Conservation (phyloP, 2,888 invertebrate genomes). For the Cantharis lateralis region DNA sequence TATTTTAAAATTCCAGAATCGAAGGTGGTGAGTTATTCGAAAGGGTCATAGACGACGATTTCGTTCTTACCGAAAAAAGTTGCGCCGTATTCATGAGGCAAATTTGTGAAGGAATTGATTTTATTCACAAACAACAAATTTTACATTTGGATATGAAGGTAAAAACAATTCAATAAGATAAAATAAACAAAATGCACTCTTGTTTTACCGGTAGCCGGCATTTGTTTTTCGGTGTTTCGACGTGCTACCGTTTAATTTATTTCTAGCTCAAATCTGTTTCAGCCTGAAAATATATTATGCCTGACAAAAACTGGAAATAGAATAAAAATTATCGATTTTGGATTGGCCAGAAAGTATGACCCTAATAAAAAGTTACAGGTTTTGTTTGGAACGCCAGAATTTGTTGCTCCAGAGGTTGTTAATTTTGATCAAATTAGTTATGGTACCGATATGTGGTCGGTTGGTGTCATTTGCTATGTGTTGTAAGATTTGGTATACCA, state of each 20-base stretch:
- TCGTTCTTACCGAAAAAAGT: constrained; percentile 93
- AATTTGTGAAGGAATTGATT: constrained; percentile 97
- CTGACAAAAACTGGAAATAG: constrained; percentile 95
- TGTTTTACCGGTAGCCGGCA: too few species aligned
- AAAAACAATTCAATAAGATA: too few species aligned
- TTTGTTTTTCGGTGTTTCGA: too few species aligned
- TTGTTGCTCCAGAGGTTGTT: constrained; percentile 98
- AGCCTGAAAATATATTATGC: constrained; percentile 98
- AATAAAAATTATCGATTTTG: constrained; percentile 98
- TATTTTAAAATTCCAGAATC: constrained; percentile 66
- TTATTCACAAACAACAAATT: constrained; percentile 94
- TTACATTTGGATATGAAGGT: constrained; percentile 98
- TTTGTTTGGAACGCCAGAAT: constrained; percentile 97
- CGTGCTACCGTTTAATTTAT: too few species aligned
- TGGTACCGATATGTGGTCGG: constrained; percentile 98
- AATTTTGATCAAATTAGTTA: constrained; percentile 97
- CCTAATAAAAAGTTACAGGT: constrained; percentile 92
- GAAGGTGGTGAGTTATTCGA: constrained; percentile 98
- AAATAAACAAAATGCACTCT: too few species aligned
- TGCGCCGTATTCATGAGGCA: constrained; percentile 97
- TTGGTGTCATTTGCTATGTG: constrained; percentile 97
- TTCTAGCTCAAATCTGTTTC: constrained; percentile 43
- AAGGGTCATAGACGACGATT: constrained; percentile 97
- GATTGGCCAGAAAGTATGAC: constrained; percentile 90
- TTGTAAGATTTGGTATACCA: constrained; percentile 71